Base-by-base conservation (phyloP, 2,113 vertebrate genomes). In the Orthonyx spaldingii region DNA sequence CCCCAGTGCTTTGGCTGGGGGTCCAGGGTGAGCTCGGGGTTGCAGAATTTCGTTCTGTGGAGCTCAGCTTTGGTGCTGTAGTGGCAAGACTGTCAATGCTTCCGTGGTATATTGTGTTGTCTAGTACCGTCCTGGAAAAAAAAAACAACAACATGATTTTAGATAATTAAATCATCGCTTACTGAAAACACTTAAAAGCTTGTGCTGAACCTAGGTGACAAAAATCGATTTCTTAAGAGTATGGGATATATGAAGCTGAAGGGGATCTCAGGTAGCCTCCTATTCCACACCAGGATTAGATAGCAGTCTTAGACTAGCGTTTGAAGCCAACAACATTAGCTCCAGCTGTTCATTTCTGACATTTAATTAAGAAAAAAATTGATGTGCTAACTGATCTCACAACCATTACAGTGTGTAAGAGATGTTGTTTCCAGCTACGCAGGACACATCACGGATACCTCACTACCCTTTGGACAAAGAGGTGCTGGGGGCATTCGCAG, bases 11-110 rank as follows among this genome's bases (percentile, higher is more conserved):
- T 77, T 56, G 59, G 35, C 49, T 76, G n/a, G 21, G 26, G 7
- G 4, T 74, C 23, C 30, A 55, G 56, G 6, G 2, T 63, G 47
- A 93, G 27, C 30, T 66, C 5, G 0, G 37, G 13, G 5, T 32
- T 0, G 0, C 37, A 33, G 46, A 26, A 3, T 50, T 88, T 78
- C 46, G 24, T 69, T 24, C 13, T 4, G 1, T 11, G 30, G 35
- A 72, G 10, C 11, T 37, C 7, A 1, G 6, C 26, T 44, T 80
- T 44, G 16, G 28, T 37, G 14, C 12, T 57, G 37, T 1, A 0
- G 32, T 30, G 26, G 6, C n/a, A 53, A 84, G 41, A 19, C n/a
- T 35, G 7, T 15, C 26, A 37, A 8, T 13, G 11, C 7, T 68
- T 82, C 14, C 35, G 13, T 33, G 27, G 18, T 21, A 16, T 33